Base-by-base conservation (phyloP, 2,888 invertebrate species). In the Aspidiotus rigidus region DNA sequence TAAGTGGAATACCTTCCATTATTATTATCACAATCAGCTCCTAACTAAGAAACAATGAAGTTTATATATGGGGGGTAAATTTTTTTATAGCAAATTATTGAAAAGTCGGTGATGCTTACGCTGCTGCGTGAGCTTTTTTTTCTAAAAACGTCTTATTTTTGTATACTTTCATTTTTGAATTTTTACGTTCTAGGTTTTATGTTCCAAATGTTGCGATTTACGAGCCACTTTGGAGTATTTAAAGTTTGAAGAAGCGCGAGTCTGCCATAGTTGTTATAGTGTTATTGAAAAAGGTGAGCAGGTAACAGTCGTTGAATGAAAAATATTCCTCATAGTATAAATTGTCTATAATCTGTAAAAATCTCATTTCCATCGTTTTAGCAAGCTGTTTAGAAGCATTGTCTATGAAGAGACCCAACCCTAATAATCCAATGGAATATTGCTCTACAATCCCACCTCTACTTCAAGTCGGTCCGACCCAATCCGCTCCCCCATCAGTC, bases 381-480 rank as follows among this genome's bases (percentile, higher is more conserved):
- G 66, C 59, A 7, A 66, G 39, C 42, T 44, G 59, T 28, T 17
- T 42, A 6, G 70, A 72, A 64, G 16, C 54, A 15, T 42, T 67
- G n/a, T 56, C 69, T 9, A 62, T 59, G 13, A 73, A 73, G 53
- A 74, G 74, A 69, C 75, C 90, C 63, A 89, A 90, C 79, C 90
- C 90, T 64, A 89, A 89, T 79, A 90, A 91, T 79, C 90, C 91
- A 61, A 86, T 87, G 83, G 90, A 91, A 78, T 91, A 91, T 79
- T 90, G 90, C 79, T 89, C 89, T 71, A 87, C 87, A 59, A 84
- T 90, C 75, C 88, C 90, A 66, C 90, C 90, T 63, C 81, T 86
- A 74, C 84, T 88, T 76, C 90, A 90, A 79, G 85, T 85, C 72
- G 82, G 82, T 55, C 80, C 80, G 70, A 76, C 77, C 53, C 73